These are phyloP conservation scores for Microplitis demolitor DNA, from an alignment of 1,140 invertebrate genomes.

Conservation along the genomic window DNA sequence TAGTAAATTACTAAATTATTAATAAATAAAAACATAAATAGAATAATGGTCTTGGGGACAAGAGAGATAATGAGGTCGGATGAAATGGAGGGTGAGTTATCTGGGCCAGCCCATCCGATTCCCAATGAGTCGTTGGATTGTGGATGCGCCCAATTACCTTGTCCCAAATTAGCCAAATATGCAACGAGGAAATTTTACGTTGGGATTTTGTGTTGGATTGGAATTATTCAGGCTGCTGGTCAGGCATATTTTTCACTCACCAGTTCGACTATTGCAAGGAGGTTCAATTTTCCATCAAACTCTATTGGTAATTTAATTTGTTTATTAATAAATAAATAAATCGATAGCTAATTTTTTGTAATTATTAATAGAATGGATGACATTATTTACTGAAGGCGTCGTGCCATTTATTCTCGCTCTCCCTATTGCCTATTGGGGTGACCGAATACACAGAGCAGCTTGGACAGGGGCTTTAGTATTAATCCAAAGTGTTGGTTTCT, in stretches of 20 bases:
- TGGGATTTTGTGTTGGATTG: constrained; percentile 59
- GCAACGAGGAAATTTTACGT: constrained; percentile 64
- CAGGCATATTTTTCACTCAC: constrained; percentile 65
- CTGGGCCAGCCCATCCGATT: constrained; percentile 57
- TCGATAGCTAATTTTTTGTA: neutral
- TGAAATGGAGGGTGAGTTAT: constrained; percentile 48
- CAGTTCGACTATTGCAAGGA: constrained; percentile 61
- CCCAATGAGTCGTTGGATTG: constrained; percentile 65
- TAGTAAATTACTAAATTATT: too few species aligned
- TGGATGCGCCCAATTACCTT: constrained; percentile 64
- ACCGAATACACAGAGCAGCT: constrained; percentile 64
- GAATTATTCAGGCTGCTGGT: constrained; percentile 62
- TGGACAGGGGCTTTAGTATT: constrained; percentile 67
- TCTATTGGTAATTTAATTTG: constrained; percentile 55
- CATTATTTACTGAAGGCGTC: constrained; percentile 4
- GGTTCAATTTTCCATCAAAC: constrained; percentile 58
- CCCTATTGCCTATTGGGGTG: constrained; percentile 65
- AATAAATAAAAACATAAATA: neutral
- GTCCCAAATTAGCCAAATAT: constrained; percentile 64
- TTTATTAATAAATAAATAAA: neutral
- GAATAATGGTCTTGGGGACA: constrained; percentile 44
- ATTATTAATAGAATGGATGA: constrained; percentile 16
- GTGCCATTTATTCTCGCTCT: constrained; percentile 61
- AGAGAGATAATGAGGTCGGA: constrained; percentile 52
- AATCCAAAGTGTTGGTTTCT: constrained; percentile 61